phyloP scores from a whole-genome alignment of 2,888 invertebrate genomes.

The Auanema freiburgensis region DNA sequence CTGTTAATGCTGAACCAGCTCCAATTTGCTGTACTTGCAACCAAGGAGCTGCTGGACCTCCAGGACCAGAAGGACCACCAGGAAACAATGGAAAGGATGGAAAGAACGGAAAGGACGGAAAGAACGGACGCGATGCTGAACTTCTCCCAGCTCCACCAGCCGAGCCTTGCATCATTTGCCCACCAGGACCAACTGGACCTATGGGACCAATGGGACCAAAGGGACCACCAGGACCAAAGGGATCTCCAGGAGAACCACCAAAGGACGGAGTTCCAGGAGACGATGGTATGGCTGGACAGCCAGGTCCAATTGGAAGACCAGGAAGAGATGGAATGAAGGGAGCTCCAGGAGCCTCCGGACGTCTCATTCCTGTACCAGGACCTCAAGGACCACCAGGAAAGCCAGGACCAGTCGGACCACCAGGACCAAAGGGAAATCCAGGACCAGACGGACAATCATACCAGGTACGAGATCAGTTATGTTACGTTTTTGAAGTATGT shows the following conservation, averaged over 20 bases:
- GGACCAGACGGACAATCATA: conserved; percentile 57
- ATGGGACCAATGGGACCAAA: conserved; percentile 53
- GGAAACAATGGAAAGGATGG: conserved; percentile 56
- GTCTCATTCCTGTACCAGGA: conserved; percentile 55
- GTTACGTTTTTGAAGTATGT: not conserved
- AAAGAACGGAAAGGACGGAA: conserved; percentile 53
- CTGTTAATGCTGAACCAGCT: conserved; percentile 52
- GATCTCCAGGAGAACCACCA: conserved; percentile 54
- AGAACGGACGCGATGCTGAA: conserved; percentile 50
- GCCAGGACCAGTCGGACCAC: conserved; percentile 50
- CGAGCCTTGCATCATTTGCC: conserved; percentile 60
- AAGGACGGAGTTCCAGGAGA: conserved; percentile 51
- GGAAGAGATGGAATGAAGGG: conserved; percentile 56
- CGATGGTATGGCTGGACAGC: conserved; percentile 54
- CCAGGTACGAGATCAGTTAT: conserved; percentile 26
- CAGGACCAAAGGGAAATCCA: conserved; percentile 52
- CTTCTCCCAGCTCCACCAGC: conserved; percentile 46
- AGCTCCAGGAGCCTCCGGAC: conserved; percentile 52
- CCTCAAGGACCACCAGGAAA: conserved; percentile 54
- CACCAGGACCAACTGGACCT: conserved; percentile 57
- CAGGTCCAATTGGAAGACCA: conserved; percentile 53
- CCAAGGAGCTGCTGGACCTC: conserved; percentile 54
- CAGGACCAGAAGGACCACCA: conserved; percentile 55
- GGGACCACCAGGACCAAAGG: conserved; percentile 63
- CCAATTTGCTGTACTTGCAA: conserved; percentile 55